Conservation (phyloP, 2,113 vertebrate genomes). For the Cariama cristata region DNA sequence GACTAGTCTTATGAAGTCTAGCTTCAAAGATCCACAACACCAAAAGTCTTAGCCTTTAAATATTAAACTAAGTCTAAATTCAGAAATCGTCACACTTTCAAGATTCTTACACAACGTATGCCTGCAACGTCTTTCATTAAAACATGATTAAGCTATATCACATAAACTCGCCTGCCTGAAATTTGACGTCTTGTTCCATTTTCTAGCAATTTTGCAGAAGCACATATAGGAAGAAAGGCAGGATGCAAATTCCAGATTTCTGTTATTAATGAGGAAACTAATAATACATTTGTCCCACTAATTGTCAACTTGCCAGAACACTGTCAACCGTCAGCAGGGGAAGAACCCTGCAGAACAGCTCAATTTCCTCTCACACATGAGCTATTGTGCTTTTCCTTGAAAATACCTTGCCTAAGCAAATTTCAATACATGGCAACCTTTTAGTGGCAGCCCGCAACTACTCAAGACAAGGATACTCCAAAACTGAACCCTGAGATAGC, state of each 20-base stretch:
- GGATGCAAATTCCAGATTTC: background rate
- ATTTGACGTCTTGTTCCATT: constrained; percentile 27
- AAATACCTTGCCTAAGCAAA: background rate
- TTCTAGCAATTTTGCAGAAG: background rate
- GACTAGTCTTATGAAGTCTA: background rate
- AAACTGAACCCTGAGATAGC: background rate
- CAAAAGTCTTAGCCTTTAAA: background rate
- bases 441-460: background rate
- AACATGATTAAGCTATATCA: background rate
- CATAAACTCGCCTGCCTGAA: background rate
- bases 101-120: background rate
- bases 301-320: background rate
- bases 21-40: background rate
- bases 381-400: background rate
- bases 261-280: constrained; percentile 34
- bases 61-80: constrained; percentile 21
- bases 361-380: background rate
- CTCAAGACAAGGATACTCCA: background rate
- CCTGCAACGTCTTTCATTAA: background rate
- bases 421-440: background rate
- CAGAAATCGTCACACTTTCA: constrained; percentile 7
- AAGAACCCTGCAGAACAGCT: background rate
- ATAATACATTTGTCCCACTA: constrained; percentile 3
- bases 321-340: background rate
- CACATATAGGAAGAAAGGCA: background rate